Evolutionary conservation across 1,140 invertebrate genomes (phyloP).

Genomic region (Zaprionus tsacasi): DNA sequence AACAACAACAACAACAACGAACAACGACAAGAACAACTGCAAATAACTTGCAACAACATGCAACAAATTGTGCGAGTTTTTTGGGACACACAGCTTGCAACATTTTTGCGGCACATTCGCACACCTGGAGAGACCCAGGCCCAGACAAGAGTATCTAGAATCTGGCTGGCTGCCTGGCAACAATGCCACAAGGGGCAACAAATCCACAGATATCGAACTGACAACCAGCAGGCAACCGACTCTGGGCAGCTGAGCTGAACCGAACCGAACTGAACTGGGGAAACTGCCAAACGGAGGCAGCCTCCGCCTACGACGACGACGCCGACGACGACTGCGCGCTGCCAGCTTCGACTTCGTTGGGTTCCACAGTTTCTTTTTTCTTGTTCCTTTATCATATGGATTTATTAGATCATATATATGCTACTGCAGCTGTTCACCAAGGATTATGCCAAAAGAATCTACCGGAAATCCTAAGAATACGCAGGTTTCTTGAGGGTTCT

Average conservation of each 20-base stretch:
- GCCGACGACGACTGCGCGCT: not conserved
- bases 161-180: slow-evolving; percentile 63
- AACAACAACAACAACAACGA: slow-evolving; percentile 7
- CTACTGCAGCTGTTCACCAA: not conserved
- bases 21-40: slow-evolving; percentile 10
- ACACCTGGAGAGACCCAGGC: slow-evolving; percentile 64
- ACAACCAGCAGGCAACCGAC: slow-evolving; percentile 30
- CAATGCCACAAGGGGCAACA: slow-evolving; percentile 49
- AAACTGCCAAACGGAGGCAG: slow-evolving; percentile 40
- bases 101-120: slow-evolving; percentile 57
- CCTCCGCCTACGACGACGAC: slow-evolving; percentile 22
- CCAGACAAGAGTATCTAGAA: slow-evolving; percentile 65
- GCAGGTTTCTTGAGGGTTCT: not conserved
- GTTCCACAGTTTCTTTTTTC: slow-evolving; percentile 16
- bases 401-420: not conserved
- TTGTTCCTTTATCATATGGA: not conserved
- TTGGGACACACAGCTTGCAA: slow-evolving; percentile 62
- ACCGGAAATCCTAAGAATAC: not conserved
- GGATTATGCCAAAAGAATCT: not conserved
- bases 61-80: slow-evolving; percentile 50
- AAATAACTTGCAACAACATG: slow-evolving; percentile 55
- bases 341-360: not conserved
- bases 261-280: not conserved
- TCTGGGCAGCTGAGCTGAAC: slow-evolving; percentile 19
- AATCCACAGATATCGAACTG: slow-evolving; percentile 56